These are phyloP conservation scores for Lasius platythorax DNA, from an alignment of 2,888 invertebrate genomes.

Conservation along the genomic window DNA sequence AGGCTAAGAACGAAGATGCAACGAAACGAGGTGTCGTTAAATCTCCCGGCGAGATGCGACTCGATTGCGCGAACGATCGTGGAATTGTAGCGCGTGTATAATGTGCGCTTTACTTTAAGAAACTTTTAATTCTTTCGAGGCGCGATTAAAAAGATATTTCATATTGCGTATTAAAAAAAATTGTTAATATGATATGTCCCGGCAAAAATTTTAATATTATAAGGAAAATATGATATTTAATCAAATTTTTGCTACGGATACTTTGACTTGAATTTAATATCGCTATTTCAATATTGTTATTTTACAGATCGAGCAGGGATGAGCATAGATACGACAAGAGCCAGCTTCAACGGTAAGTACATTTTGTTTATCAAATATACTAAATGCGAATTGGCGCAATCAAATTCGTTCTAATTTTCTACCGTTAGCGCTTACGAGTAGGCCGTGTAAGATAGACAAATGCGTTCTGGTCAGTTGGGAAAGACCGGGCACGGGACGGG, in stretches of 20 bases:
- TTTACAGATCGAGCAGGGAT: not conserved
- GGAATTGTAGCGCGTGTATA: not conserved
- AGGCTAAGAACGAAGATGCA: slow-evolving; percentile 61
- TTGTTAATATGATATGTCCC: not conserved
- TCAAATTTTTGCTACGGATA: not conserved
- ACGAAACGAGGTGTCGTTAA: slow-evolving; percentile 28
- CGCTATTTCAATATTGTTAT: not conserved
- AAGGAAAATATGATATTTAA: not conserved
- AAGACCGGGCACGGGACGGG: slow-evolving; percentile 72
- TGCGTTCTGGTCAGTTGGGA: slow-evolving; percentile 86
- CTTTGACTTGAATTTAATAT: not conserved
- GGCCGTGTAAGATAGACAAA: slow-evolving; percentile 84
- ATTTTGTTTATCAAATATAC: not conserved
- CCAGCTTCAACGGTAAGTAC: not conserved
- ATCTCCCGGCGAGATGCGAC: not conserved
- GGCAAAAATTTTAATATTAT: not conserved
- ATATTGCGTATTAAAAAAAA: not conserved
- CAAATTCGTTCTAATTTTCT: slow-evolving; percentile 54
- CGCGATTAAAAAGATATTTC: not conserved
- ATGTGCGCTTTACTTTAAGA: not conserved
- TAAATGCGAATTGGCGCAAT: not conserved
- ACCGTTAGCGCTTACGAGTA: slow-evolving; percentile 53
- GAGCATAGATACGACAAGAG: too few species aligned
- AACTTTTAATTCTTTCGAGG: not conserved
- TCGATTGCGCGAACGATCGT: not conserved